Conservation (phyloP, 2,113 vertebrate genomes). For the Muntiacus reevesi region DNA sequence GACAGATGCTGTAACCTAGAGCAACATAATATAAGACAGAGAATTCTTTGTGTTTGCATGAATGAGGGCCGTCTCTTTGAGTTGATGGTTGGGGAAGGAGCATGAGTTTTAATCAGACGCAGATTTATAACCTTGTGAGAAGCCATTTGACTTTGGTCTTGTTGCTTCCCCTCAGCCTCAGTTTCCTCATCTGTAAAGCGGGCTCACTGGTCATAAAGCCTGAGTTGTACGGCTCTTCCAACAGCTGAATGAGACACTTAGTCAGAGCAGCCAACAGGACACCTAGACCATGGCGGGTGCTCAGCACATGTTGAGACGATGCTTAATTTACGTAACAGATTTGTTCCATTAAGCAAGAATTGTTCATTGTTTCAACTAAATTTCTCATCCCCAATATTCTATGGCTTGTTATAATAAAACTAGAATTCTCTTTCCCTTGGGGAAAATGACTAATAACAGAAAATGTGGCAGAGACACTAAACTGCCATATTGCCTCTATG, state of each 20-base stretch:
- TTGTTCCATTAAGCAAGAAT: not conserved
- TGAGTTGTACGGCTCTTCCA: accelerated
- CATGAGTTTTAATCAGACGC: not conserved
- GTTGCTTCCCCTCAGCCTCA: not conserved
- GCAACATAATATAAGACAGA: not conserved
- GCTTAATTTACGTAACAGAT: not conserved
- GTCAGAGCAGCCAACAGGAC: not conserved
- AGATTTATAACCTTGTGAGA: not conserved
- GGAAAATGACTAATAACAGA: not conserved
- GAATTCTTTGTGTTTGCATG: not conserved
- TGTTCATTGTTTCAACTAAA: not conserved
- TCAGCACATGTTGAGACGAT: not conserved
- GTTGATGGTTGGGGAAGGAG: not conserved
- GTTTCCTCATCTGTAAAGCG: not conserved
- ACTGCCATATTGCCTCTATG: not conserved
- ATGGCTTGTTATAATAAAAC: slow-evolving; percentile 42
- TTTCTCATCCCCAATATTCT: not conserved
- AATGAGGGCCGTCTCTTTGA: not conserved
- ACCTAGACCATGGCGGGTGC: not conserved
- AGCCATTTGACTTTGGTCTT: not conserved
- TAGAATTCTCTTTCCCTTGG: not conserved
- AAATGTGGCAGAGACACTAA: not conserved
- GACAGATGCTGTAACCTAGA: not conserved
- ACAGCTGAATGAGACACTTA: not conserved
- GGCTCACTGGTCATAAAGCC: not conserved